Evolutionary conservation across 2,888 invertebrate species (phyloP).

Genomic region (Xanthia togata): DNA sequence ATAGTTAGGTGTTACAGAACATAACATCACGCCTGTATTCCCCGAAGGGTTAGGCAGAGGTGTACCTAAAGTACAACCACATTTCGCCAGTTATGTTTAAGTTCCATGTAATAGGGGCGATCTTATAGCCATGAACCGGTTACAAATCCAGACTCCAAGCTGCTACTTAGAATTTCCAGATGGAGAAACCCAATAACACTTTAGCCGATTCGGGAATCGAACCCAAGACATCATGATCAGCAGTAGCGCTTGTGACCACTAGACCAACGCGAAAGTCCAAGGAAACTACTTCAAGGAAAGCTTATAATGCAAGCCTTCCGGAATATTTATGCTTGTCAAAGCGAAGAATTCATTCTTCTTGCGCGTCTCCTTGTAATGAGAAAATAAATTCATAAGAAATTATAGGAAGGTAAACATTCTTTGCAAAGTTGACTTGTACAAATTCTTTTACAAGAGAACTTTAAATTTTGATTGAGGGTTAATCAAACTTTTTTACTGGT

Average conservation of each 20-base stretch:
- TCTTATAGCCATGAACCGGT: neutral
- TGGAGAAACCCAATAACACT: neutral
- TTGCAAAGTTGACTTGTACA: neutral
- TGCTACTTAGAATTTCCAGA: neutral
- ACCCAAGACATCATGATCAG: neutral
- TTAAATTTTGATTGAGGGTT: neutral
- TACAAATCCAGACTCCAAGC: neutral
- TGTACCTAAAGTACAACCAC: neutral
- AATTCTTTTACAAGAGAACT: neutral
- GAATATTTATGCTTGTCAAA: neutral
- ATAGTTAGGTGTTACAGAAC: neutral
- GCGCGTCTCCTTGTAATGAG: neutral
- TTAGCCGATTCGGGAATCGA: neutral
- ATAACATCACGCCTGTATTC: neutral
- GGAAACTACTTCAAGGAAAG: neutral
- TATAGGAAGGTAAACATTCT: constrained; percentile 2
- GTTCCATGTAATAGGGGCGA: neutral
- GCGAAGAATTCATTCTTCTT: neutral
- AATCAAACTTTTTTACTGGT: neutral
- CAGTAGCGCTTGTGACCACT: neutral
- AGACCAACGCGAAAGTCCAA: neutral
- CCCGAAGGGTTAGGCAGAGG: neutral
- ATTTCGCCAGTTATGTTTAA: neutral
- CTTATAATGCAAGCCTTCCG: neutral
- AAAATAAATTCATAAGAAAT: neutral